Base-by-base conservation (phyloP, 2,888 invertebrate genomes). In the Aspidiotus destructor region DNA sequence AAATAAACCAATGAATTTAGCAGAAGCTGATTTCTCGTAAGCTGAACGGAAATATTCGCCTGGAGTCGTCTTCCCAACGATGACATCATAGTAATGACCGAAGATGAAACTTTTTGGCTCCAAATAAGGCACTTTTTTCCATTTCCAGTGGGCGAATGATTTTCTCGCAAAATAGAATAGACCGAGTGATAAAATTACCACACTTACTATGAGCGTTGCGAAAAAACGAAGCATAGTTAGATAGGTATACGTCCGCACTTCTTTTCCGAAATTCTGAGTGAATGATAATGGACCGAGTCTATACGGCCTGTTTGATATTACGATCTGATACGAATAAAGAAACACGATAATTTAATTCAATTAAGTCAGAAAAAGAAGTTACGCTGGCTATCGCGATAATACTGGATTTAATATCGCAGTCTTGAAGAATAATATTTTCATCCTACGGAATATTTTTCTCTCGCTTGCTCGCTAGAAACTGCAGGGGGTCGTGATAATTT, bases 1-100 rank as follows among this genome's bases (percentile, higher is more conserved):
- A 72, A 78, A 82, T 53, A 81, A 77, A 3, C 82, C 82, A 28
- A 80, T 75, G 40, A 64, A 48, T 41, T 57, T 62, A 13, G 63
- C 58, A 2, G 63, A 64, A 10, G 63, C 69, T 9, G 60, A 13
- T 53, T 64, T 8, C 13, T 60, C 41, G 52, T 69, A 69, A 2
- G 53, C 10, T 13, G 48, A 44, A 15, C 60, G 52, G 17, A 52
- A 48, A 28, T 52, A 61, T 60, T 68, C 68, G 41, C 41, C 52
- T 16, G 52, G 53, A 8, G 68, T 58, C 10, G 41, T 54, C 15
- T 61, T 44, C 7, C 60, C 53, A 8, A 68, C 41, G 10, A 68
- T 16, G 2, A 61, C 9, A 41, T 68, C 61, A 13, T 52, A n/a
- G 10, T 61, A 52, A 48, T 60, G 65, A 8, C 70, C 70, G 55